These are phyloP conservation scores for Euproctis similis DNA, from an alignment of 2,888 invertebrate genomes.

Conservation along the genomic window DNA sequence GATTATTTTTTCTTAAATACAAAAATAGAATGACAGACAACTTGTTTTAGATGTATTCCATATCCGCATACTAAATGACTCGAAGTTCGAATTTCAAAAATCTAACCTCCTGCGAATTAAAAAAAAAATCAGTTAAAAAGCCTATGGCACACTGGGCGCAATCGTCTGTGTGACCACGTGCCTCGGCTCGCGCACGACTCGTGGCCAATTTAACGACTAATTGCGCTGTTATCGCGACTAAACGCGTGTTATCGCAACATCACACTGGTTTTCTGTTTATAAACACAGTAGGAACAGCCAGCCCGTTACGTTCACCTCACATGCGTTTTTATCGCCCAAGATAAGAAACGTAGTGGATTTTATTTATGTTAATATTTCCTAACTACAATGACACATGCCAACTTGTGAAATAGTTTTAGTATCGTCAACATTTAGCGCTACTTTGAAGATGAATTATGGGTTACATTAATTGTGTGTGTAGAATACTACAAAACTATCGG, in stretches of 20 bases:
- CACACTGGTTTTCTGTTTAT: constrained; percentile 24
- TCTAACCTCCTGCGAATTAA: neutral
- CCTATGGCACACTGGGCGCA: constrained; percentile 15
- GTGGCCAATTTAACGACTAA: constrained; percentile 29
- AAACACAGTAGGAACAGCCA: constrained; percentile 28
- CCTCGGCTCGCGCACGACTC: constrained; percentile 8
- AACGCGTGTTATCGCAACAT: constrained; percentile 24
- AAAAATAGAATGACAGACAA: no score
- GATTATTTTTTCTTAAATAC: no score
- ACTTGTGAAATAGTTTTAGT: no score
- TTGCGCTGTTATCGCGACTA: constrained; percentile 25
- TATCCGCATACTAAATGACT: no score
- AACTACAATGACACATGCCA: no score
- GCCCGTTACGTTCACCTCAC: constrained; percentile 24
- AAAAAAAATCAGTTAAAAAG: constrained; percentile 12
- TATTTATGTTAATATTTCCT: no score
- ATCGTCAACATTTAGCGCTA: no score
- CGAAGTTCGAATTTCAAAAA: no score
- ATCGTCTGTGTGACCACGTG: constrained; percentile 16
- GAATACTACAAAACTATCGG: no score
- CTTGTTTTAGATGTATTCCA: no score
- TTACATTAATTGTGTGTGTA: no score
- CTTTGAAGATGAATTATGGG: no score
- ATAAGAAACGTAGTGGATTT: constrained; percentile 14
- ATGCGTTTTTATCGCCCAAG: constrained; percentile 15